A percentile compares a stretch with the other conserved stretches of the same genome.
Evolutionary conservation across 2,888 invertebrate genomes (phyloP).

Genomic region (Protodeltote pygarga): DNA sequence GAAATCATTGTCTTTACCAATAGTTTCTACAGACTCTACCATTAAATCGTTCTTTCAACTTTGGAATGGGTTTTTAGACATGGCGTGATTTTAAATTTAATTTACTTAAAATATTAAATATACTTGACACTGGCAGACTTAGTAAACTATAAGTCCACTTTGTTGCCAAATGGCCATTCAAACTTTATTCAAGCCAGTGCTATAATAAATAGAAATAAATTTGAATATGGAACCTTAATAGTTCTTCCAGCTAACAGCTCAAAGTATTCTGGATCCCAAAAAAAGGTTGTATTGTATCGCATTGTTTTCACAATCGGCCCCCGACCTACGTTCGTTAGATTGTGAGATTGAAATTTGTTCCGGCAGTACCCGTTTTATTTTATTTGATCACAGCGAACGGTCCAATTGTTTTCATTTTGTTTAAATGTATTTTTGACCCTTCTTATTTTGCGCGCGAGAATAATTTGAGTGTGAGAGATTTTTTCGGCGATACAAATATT

Average conservation of each 20-base stretch:
- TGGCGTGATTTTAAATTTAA: too few species aligned
- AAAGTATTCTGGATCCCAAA: conserved; percentile 40
- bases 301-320: conserved; percentile 75
- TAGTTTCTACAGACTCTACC: too few species aligned
- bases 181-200: too few species aligned
- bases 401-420: conserved; percentile 34
- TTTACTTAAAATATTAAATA: too few species aligned
- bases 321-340: conserved; percentile 60
- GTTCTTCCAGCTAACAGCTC: neutral
- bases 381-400: conserved; percentile 57
- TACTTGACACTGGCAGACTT: too few species aligned
- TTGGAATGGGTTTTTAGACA: too few species aligned
- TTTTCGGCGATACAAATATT: conserved; percentile 1
- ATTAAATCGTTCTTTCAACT: too few species aligned
- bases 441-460: conserved; percentile 18
- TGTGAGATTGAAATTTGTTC: conserved; percentile 77
- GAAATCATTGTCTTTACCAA: neutral
- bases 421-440: conserved; percentile 28
- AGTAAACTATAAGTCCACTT: too few species aligned
- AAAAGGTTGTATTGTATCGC: conserved; percentile 61
- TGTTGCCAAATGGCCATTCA: too few species aligned
- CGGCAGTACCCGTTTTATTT: conserved; percentile 70
- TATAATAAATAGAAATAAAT: too few species aligned
- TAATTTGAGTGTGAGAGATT: conserved; percentile 20
- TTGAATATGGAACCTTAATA: neutral